Percentiles rank a stretch among this genome's conserved stretches.
These are phyloP conservation scores for Channa striata DNA, from an alignment of 2,797 vertebrate genomes.

Conservation along the genomic window DNA sequence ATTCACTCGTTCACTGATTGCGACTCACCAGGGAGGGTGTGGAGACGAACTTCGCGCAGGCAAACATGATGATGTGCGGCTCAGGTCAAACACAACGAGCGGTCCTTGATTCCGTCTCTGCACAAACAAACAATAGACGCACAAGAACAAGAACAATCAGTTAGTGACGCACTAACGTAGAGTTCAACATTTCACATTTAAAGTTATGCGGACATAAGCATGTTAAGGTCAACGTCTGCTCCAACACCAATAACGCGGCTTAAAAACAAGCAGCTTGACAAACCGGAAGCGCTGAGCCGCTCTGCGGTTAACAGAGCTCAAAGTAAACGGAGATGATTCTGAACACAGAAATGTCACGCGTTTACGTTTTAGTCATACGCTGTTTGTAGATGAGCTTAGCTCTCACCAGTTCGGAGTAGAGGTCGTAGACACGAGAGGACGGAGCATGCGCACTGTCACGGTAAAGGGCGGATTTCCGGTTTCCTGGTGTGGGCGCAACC, in stretches of 20 bases:
- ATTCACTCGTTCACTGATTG: constrained; percentile 39
- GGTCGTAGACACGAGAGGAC: constrained; percentile 73
- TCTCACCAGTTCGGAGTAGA: constrained; percentile 73
- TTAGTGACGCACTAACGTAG: rapidly evolving
- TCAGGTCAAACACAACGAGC: constrained; percentile 61
- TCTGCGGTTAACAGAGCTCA: background rate
- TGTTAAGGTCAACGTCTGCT: constrained; percentile 68
- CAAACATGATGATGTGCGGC: constrained; percentile 77
- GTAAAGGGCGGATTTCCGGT: constrained; percentile 56
- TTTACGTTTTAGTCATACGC: background rate
- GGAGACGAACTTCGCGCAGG: constrained; percentile 88
- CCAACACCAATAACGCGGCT: constrained; percentile 9
- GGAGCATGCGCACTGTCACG: constrained; percentile 60
- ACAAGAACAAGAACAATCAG: rapidly evolving
- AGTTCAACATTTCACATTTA: constrained; percentile 12
- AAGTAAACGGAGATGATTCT: background rate
- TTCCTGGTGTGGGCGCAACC: background rate
- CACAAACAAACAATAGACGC: background rate
- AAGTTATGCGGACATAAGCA: constrained; percentile 18
- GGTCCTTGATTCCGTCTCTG: constrained; percentile 21
- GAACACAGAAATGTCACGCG: rapidly evolving
- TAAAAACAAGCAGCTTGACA: background rate
- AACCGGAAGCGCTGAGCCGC: rapidly evolving
- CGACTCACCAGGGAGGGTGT: constrained; percentile 87
- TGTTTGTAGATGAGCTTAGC: constrained; percentile 22